Evolutionary conservation across 2,888 invertebrate genomes (phyloP).

Genomic region (Philopedon plagiatum): DNA sequence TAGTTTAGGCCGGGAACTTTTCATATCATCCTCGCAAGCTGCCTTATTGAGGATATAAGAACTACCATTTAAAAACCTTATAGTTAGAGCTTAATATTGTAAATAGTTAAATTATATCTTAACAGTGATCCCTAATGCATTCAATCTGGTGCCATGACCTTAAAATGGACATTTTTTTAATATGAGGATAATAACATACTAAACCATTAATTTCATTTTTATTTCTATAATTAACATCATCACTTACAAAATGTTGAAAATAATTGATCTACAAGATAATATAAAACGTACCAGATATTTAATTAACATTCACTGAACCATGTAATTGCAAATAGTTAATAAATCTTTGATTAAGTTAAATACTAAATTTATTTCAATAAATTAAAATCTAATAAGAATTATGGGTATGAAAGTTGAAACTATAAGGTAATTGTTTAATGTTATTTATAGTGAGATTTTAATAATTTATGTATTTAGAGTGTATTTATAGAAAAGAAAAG

Average conservation of each 20-base stretch:
- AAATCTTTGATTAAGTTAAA: slow-evolving; percentile 21
- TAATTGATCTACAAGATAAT: slow-evolving; percentile 7
- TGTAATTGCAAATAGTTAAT: slow-evolving; percentile 21
- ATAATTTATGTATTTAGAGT: not conserved
- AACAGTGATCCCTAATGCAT: too few relatives aligned
- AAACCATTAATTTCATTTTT: too few relatives aligned
- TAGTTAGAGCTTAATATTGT: too few relatives aligned
- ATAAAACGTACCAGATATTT: not conserved
- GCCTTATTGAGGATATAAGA: too few relatives aligned
- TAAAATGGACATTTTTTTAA: too few relatives aligned
- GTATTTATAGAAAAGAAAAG: slow-evolving; percentile 1
- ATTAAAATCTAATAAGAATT: slow-evolving; percentile 14
- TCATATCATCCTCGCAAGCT: too few relatives aligned
- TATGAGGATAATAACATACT: too few relatives aligned
- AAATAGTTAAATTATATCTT: too few relatives aligned
- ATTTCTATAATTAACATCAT: not conserved
- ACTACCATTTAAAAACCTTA: too few relatives aligned
- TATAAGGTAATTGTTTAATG: not conserved
- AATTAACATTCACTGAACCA: slow-evolving; percentile 15
- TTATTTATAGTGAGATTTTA: slow-evolving; percentile 18
- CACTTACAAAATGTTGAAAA: slow-evolving; percentile 3
- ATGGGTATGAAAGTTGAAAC: slow-evolving; percentile 11
- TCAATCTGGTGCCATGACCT: too few relatives aligned
- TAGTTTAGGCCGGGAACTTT: too few relatives aligned
- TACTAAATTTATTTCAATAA: slow-evolving; percentile 12